A percentile compares a stretch with the other conserved stretches of the same genome.
phyloP scores from a whole-genome alignment of 2,888 invertebrate genomes.

The Fragum whitleyi region DNA sequence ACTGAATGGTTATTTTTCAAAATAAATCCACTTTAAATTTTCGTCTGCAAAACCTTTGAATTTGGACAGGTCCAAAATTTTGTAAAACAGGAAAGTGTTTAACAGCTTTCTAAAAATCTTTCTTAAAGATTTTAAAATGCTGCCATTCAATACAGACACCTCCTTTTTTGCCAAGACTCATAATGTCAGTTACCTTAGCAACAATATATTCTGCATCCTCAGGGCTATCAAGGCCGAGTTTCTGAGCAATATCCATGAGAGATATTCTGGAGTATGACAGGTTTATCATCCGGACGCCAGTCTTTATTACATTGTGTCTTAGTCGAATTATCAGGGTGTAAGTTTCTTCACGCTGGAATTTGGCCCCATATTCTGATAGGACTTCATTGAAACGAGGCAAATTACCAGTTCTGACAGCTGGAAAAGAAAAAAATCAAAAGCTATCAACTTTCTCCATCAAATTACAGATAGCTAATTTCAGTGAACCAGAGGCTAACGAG shows the following conservation, averaged over 20 bases:
- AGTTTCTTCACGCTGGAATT: conserved; percentile 97
- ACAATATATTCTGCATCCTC: conserved; percentile 99
- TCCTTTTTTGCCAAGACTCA: too few species aligned
- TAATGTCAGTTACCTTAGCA: conserved; percentile 89
- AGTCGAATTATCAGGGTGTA: conserved; percentile 97
- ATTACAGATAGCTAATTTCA: too few species aligned
- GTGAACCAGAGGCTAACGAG: too few species aligned
- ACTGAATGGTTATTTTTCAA: too few species aligned
- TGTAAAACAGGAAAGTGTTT: too few species aligned
- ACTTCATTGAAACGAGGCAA: conserved; percentile 97
- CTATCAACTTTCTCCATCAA: not conserved
- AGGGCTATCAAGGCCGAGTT: conserved; percentile 96
- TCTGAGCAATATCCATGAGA: conserved; percentile 96
- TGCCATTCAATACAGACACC: too few species aligned
- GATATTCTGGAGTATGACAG: conserved; percentile 98
- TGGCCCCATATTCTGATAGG: conserved; percentile 94
- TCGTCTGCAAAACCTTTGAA: too few species aligned
- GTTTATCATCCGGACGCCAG: conserved; percentile 98
- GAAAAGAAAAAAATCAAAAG: not conserved
- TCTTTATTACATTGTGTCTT: conserved; percentile 99
- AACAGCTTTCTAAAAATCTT: too few species aligned
- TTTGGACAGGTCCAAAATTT: too few species aligned
- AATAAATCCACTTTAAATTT: too few species aligned
- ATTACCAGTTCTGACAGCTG: conserved; percentile 95
- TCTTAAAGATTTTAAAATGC: too few species aligned